Percentiles rank a stretch among this genome's conserved stretches.
phyloP scores from a whole-genome alignment of 2,113 vertebrate genomes.

The Poicephalus gulielmi region DNA sequence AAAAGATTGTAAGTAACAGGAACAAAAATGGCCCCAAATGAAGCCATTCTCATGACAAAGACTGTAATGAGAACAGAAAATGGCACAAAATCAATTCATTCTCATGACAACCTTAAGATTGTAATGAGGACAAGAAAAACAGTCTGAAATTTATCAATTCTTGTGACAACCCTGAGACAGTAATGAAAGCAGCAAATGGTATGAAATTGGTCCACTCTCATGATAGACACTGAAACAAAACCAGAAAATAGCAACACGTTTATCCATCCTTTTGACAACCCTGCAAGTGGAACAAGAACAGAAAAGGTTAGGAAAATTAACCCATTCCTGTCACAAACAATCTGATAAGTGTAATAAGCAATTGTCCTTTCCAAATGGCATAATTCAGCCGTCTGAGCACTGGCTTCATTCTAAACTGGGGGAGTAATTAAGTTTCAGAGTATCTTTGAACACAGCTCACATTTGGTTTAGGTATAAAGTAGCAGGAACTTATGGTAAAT shows the following conservation, averaged over 20 bases:
- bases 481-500: background rate
- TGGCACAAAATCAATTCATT: slow-evolving; percentile 78
- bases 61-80: slow-evolving; percentile 74
- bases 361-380: slow-evolving; percentile 40
- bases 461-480: slow-evolving; percentile 9
- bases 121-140: slow-evolving; percentile 82
- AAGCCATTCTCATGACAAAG: slow-evolving; percentile 77
- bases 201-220: slow-evolving; percentile 72
- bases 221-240: slow-evolving; percentile 72
- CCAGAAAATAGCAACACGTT: slow-evolving; percentile 65
- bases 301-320: slow-evolving; percentile 74
- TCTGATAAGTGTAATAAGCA: slow-evolving; percentile 47
- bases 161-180: slow-evolving; percentile 80
- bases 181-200: slow-evolving; percentile 73
- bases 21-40: slow-evolving; percentile 71
- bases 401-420: background rate
- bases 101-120: slow-evolving; percentile 79
- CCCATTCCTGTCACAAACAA: slow-evolving; percentile 69
- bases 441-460: slow-evolving; percentile 5
- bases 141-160: slow-evolving; percentile 81
- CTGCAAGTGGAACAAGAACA: slow-evolving; percentile 49
- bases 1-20: slow-evolving; percentile 56
- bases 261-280: slow-evolving; percentile 66
- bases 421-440: slow-evolving; percentile 59
- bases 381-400: background rate